These are phyloP conservation scores for Alexandromys fortis DNA, from an alignment of 2,113 vertebrate genomes.

Conservation along the genomic window DNA sequence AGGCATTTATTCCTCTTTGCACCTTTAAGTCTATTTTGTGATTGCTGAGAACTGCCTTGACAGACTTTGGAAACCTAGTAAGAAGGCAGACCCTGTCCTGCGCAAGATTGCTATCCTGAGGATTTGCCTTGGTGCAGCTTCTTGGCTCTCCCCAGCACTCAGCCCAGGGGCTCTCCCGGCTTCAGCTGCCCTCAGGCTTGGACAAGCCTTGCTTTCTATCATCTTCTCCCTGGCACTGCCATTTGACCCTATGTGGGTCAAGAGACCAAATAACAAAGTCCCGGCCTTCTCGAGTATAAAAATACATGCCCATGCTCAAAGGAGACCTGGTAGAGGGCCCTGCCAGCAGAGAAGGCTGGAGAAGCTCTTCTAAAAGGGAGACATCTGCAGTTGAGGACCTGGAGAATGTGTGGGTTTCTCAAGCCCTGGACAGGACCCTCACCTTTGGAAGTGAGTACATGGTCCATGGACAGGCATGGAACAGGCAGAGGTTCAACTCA, in stretches of 20 bases:
- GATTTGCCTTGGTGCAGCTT: neutral
- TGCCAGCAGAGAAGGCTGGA: neutral
- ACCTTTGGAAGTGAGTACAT: neutral
- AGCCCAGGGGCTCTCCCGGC: neutral
- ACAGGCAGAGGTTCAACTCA: neutral
- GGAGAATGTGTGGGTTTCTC: neutral
- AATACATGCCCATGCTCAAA: neutral
- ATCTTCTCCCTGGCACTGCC: neutral
- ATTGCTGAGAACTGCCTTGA: neutral
- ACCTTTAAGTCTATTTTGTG: neutral
- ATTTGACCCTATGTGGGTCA: neutral
- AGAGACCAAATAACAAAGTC: neutral
- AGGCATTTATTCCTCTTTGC: neutral
- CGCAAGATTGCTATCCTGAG: neutral
- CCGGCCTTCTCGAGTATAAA: neutral
- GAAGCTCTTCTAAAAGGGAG: neutral
- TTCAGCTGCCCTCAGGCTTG: neutral
- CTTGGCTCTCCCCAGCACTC: neutral
- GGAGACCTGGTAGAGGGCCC: neutral
- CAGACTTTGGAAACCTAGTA: neutral
- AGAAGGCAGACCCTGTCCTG: neutral
- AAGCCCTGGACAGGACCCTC: neutral
- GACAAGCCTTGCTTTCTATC: neutral
- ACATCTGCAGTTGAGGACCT: neutral
- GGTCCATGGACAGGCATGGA: neutral